Conservation (phyloP, 2,888 invertebrate species). For the Carcina quercana region DNA sequence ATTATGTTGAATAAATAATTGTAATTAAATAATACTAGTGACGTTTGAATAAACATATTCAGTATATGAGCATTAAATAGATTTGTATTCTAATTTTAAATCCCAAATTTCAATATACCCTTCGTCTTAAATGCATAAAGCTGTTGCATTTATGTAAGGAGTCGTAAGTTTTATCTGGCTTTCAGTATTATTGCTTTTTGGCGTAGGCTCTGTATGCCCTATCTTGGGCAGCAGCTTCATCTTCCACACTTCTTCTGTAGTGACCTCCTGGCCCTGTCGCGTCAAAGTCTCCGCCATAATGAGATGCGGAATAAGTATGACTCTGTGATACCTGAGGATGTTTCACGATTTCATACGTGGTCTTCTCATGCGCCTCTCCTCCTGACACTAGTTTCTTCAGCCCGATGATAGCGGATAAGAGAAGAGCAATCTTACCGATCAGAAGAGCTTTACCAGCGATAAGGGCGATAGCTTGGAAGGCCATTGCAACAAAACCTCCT, state of each 20-base stretch:
- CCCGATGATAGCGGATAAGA: constrained; percentile 85
- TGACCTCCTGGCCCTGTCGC: constrained; percentile 74
- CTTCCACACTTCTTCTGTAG: constrained; percentile 74
- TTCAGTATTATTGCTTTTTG: constrained; percentile 40
- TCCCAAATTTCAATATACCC: too few relatives aligned
- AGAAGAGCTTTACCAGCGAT: constrained; percentile 88
- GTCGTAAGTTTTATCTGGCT: constrained; percentile 43
- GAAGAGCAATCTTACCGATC: constrained; percentile 88
- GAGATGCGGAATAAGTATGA: constrained; percentile 82
- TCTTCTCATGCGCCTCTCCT: constrained; percentile 82
- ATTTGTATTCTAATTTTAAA: constrained; percentile 29
- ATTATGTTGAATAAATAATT: constrained; percentile 22
- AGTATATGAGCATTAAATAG: too few relatives aligned
- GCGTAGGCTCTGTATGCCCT: constrained; percentile 76
- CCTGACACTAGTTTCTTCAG: constrained; percentile 83
- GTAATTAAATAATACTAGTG: constrained; percentile 22
- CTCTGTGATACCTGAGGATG: constrained; percentile 87
- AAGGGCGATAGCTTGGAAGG: constrained; percentile 82
- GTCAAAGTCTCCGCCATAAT: constrained; percentile 78
- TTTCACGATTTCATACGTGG: constrained; percentile 89
- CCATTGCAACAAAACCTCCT: constrained; percentile 81
- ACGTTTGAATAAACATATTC: constrained; percentile 31
- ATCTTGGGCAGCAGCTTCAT: constrained; percentile 77
- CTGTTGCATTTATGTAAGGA: constrained; percentile 52
- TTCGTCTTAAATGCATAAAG: constrained; percentile 16